Conservation (phyloP, 2,888 invertebrate genomes). For the Drosophila tripunctata region DNA sequence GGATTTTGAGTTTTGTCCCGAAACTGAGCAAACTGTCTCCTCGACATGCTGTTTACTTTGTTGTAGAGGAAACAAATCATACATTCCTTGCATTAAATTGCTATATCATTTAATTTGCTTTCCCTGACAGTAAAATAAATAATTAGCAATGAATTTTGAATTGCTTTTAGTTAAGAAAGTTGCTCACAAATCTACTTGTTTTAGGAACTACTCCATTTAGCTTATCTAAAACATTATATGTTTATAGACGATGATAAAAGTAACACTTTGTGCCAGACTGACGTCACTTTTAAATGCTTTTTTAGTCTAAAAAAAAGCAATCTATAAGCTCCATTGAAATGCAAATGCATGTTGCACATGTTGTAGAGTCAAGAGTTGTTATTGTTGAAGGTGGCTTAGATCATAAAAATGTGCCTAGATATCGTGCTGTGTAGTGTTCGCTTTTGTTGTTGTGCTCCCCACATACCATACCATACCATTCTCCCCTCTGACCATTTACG, state of each 20-base stretch:
- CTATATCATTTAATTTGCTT: background rate
- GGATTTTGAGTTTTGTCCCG: conserved; percentile 61
- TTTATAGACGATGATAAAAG: conserved; percentile 12
- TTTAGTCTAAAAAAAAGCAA: background rate
- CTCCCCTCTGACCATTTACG: conserved; percentile 32
- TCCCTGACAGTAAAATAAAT: background rate
- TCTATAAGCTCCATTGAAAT: background rate
- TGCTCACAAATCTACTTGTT: background rate
- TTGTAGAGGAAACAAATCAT: conserved; percentile 8
- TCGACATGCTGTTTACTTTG: conserved; percentile 43
- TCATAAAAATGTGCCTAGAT: conserved; percentile 34
- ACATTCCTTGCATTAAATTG: background rate
- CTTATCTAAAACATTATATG: background rate
- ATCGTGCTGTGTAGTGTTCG: conserved; percentile 14
- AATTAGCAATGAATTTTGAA: background rate
- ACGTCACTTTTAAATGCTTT: conserved; percentile 1
- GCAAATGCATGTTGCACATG: conserved; percentile 21
- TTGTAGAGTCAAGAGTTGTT: background rate
- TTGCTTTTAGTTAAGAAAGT: background rate
- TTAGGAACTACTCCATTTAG: background rate
- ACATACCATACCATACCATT: background rate
- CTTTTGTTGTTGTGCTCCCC: conserved; percentile 33
- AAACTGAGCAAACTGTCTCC: too few relatives aligned
- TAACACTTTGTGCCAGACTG: conserved; percentile 7
- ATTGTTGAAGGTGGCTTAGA: conserved; percentile 15